Evolutionary conservation across 2,113 vertebrate species (phyloP).

Genomic region (Phasianus colchicus): DNA sequence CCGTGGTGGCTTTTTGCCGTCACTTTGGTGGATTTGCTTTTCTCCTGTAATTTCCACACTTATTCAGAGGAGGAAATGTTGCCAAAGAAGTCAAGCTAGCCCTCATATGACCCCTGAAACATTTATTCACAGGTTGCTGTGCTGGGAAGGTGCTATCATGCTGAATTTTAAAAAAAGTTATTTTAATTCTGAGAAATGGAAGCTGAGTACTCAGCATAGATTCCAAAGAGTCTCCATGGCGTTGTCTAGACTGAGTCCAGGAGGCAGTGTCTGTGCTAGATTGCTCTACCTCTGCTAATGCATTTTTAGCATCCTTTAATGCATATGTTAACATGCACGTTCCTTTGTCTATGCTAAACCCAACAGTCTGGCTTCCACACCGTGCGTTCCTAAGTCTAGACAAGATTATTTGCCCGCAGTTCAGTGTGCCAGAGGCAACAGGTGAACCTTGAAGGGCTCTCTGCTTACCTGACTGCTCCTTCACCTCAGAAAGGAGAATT

Average conservation of each 20-base stretch:
- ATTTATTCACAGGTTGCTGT: not conserved
- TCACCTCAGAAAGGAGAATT: not conserved
- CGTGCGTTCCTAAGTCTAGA: not conserved
- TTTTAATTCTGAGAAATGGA: not conserved
- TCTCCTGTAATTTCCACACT: not conserved
- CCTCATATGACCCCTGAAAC: not conserved
- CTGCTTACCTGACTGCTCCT: fast-evolving
- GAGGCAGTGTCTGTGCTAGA: not conserved
- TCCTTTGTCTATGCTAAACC: fast-evolving
- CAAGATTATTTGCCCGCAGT: not conserved
- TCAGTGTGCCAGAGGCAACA: not conserved
- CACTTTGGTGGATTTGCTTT: not conserved
- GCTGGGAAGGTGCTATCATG: not conserved
- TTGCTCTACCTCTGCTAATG: not conserved
- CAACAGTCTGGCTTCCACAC: not conserved
- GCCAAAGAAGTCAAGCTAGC: not conserved
- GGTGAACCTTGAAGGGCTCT: not conserved
- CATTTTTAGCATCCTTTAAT: not conserved
- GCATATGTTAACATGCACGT: not conserved
- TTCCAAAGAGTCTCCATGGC: not conserved
- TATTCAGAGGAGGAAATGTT: not conserved
- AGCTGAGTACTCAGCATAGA: not conserved
- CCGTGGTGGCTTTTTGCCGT: not conserved
- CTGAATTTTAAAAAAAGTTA: slow-evolving; percentile 7
- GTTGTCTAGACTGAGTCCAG: not conserved